Evolutionary conservation across 2,888 invertebrate species (phyloP), one percentile per base, ranked within the genome.

Genomic region (Abrostola triplasia): DNA sequence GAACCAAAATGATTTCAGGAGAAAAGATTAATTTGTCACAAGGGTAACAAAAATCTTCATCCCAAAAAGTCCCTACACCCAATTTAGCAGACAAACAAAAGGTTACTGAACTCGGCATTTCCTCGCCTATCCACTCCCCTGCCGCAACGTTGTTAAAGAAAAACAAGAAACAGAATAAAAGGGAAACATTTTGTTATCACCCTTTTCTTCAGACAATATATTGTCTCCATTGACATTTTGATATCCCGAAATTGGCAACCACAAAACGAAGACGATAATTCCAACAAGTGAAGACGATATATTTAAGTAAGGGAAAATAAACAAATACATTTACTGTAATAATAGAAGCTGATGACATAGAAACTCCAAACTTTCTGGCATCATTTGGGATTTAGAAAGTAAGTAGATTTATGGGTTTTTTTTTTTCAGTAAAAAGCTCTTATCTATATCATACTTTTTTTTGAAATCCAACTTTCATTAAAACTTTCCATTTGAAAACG

Each of bases 161-260:
- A 65, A 60, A 60, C 56, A 59, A 70, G 60, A 37, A 13, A 37
- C 37, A 38, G 44, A 59, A 69, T 55, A 50, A 44, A 52, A 51
- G 38, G 49, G 7, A 44, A 54, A 50, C 48, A 64, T 66, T 67
- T 71, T 61, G 51, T 48, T 67, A 57, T 58, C 58, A 59, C 53
- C 50, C 52, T 69, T 76, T 67, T 67, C 44, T 8, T 4, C 66
- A 61, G 47, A 66, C 58, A 53, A 49, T 69, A 70, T 64, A 75
- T 75, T 59, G 65, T 66, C 55, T 66, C 38, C 13, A 51, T 65
- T 69, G 70, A 74, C 74, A 73, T 68, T 71, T 67, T 72, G 54
- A 63, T 75, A 49, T 44, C 6, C 36, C 55, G 8, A 56, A 76
- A 77, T 76, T 69, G 64, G 52, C 64, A 58, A 47, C 58, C 42